A percentile compares a stretch with the other conserved stretches of the same genome.
phyloP scores from a whole-genome alignment of 2,888 invertebrate species.

The Brachylomia viminalis region DNA sequence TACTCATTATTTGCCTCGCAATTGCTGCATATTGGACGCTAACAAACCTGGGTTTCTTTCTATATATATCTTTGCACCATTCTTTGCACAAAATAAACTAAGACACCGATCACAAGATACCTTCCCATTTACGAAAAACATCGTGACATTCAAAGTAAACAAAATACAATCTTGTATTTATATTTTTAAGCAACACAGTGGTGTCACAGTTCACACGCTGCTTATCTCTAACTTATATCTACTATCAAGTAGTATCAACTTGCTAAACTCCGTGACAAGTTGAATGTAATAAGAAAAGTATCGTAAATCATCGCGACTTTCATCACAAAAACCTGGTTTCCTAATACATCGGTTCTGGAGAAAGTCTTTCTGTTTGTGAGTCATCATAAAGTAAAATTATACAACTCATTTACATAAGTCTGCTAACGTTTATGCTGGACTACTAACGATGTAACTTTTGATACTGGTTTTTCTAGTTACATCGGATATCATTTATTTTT shows the following conservation, averaged over 20 bases:
- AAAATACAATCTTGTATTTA: slow-evolving; percentile 17
- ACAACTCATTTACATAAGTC: slow-evolving; percentile 62
- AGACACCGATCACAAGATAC: background rate
- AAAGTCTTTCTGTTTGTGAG: slow-evolving; percentile 59
- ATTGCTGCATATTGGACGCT: background rate
- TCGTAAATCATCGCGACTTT: slow-evolving; percentile 64
- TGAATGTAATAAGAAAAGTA: slow-evolving; percentile 38
- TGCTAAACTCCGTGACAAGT: slow-evolving; percentile 28
- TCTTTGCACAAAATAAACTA: background rate
- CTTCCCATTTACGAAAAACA: slow-evolving; percentile 23
- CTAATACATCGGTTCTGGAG: slow-evolving; percentile 56
- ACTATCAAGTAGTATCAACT: slow-evolving; percentile 33
- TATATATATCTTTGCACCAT: background rate
- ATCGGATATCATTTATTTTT: slow-evolving; percentile 6
- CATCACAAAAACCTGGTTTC: slow-evolving; percentile 64
- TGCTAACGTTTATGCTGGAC: slow-evolving; percentile 20
- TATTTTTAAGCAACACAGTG: slow-evolving; percentile 20
- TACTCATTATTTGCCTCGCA: background rate
- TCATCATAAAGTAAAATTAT: slow-evolving; percentile 63
- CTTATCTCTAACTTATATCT: slow-evolving; percentile 45
- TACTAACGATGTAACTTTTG: slow-evolving; percentile 22
- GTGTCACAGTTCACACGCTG: slow-evolving; percentile 60
- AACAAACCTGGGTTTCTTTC: background rate
- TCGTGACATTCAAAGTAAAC: slow-evolving; percentile 24
- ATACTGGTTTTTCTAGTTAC: slow-evolving; percentile 6